These are phyloP conservation scores for Urocolius indicus DNA, from an alignment of 2,113 vertebrate species.

Conservation along the genomic window DNA sequence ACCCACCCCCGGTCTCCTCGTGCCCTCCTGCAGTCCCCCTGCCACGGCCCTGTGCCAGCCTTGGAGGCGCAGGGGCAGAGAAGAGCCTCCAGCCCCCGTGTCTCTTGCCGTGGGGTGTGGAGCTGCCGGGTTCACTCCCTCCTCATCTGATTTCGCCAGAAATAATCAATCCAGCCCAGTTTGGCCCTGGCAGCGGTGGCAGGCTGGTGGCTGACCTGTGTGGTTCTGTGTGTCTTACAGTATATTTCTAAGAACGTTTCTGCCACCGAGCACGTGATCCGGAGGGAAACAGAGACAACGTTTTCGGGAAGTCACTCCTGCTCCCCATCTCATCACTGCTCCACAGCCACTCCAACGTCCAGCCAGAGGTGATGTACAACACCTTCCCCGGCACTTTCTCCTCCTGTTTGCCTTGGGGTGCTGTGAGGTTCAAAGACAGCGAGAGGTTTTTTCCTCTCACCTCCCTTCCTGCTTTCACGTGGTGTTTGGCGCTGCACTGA, in stretches of 20 bases:
- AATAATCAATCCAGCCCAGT: not conserved
- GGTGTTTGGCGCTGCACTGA: not conserved
- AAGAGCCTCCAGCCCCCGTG: not conserved
- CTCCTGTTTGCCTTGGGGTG: not conserved
- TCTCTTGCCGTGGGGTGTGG: rapidly evolving
- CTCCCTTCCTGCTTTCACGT: not conserved
- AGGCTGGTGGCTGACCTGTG: not conserved
- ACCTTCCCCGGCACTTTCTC: not conserved
- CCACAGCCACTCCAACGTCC: conserved; percentile 92
- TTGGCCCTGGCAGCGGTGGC: not conserved
- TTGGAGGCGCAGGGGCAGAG: not conserved
- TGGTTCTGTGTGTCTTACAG: conserved; percentile 74
- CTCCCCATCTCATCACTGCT: conserved; percentile 95
- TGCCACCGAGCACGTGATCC: conserved; percentile 91
- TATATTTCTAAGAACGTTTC: conserved; percentile 97
- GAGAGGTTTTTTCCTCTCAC: not conserved
- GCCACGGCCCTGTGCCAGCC: not conserved
- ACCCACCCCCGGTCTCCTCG: not conserved
- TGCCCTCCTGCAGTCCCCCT: not conserved
- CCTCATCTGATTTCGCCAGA: not conserved
- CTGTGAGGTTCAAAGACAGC: not conserved
- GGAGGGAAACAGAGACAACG: conserved; percentile 89
- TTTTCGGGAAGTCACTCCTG: conserved; percentile 94
- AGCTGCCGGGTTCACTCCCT: not conserved
- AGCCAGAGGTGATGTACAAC: conserved; percentile 86